Conservation (phyloP, 2,797 vertebrate genomes). For the Menidia menidia region DNA sequence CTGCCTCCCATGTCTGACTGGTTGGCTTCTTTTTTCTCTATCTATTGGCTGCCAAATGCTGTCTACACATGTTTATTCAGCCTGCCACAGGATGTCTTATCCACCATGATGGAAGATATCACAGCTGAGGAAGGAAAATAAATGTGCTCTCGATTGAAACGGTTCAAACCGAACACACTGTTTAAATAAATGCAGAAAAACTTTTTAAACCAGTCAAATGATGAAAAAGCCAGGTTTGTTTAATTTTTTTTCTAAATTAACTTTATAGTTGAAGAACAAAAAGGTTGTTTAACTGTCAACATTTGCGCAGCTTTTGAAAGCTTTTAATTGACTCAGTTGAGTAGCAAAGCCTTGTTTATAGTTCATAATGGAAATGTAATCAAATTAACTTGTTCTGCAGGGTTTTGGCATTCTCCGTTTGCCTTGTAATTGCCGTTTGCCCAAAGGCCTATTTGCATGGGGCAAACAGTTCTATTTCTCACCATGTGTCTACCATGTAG, state of each 20-base stretch:
- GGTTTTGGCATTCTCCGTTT: slow-evolving; percentile 80
- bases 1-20: slow-evolving; percentile 56
- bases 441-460: slow-evolving; percentile 75
- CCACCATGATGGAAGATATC: slow-evolving; percentile 62
- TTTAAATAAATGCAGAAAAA: too few species aligned
- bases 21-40: slow-evolving; percentile 42
- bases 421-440: slow-evolving; percentile 81
- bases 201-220: too few species aligned
- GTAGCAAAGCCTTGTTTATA: slow-evolving; percentile 84
- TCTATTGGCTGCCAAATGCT: slow-evolving; percentile 64
- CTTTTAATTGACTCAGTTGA: slow-evolving; percentile 80
- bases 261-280: slow-evolving; percentile 66
- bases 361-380: slow-evolving; percentile 86
- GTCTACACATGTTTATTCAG: slow-evolving; percentile 80
- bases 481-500: slow-evolving; percentile 60
- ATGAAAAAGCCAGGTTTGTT: slow-evolving; percentile 17
- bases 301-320: slow-evolving; percentile 75
- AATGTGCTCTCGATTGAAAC: slow-evolving; percentile 1
- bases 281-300: slow-evolving; percentile 52
- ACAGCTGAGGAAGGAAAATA: slow-evolving; percentile 37
- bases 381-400: slow-evolving; percentile 81
- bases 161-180: too few species aligned
- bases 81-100: slow-evolving; percentile 69
- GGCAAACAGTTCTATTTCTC: slow-evolving; percentile 64
- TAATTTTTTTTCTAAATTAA: slow-evolving; percentile 37